phyloP scores from a whole-genome alignment of 2,113 vertebrate species.

The Brachypodius melanocephalos region DNA sequence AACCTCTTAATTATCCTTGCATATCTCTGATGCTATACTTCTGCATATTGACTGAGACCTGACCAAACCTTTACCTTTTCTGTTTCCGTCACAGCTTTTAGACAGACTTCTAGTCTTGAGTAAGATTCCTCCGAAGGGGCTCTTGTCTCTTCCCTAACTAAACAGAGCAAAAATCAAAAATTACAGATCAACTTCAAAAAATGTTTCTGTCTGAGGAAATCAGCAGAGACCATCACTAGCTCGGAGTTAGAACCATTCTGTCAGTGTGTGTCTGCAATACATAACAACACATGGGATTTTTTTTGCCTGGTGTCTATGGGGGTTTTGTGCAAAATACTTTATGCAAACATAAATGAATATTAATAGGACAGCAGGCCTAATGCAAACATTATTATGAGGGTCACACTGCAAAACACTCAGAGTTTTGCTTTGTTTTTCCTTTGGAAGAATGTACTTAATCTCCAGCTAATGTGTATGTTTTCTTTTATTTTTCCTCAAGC shows the following conservation, averaged over 20 bases:
- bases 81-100: not conserved
- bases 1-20: not conserved
- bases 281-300: not conserved
- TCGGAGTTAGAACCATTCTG: not conserved
- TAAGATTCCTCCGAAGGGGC: not conserved
- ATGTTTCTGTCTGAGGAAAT: not conserved
- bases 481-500: not conserved
- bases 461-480: not conserved
- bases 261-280: not conserved
- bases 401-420: not conserved
- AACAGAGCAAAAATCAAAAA: conserved; percentile 26
- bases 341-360: not conserved
- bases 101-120: not conserved
- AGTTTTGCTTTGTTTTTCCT: conserved; percentile 10
- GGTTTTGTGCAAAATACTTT: not conserved
- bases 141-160: not conserved
- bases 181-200: not conserved
- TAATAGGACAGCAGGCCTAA: not conserved
- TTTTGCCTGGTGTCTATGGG: not conserved
- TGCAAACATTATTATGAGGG: not conserved
- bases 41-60: not conserved
- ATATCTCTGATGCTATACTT: not conserved
- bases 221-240: not conserved
- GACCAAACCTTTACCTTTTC: not conserved
- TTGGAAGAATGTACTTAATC: not conserved